Percentiles rank a stretch among this genome's conserved stretches.
phyloP scores from a whole-genome alignment of 2,888 invertebrate genomes.

The Belgica antarctica region DNA sequence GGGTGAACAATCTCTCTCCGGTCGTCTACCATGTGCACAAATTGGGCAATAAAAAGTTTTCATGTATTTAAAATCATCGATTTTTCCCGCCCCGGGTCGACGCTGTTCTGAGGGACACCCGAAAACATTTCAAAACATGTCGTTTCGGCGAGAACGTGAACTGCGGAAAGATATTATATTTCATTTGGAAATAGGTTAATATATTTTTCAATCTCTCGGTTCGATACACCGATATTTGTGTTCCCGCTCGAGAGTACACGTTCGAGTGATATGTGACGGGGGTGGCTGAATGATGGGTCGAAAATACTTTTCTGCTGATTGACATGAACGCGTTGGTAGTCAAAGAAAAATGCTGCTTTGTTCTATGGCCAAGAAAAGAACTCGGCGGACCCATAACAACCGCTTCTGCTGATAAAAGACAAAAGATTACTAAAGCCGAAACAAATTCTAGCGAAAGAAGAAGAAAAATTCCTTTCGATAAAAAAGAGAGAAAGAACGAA shows the following conservation, averaged over 20 bases:
- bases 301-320: slow-evolving; percentile 3
- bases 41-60: not conserved
- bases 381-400: not conserved
- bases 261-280: slow-evolving; percentile 25
- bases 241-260: not conserved
- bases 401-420: slow-evolving; percentile 23
- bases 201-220: not conserved
- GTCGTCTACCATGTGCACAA: not conserved
- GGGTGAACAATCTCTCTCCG: not conserved
- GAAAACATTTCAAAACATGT: slow-evolving; percentile 15
- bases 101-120: slow-evolving; percentile 4
- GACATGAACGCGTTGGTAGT: slow-evolving; percentile 7
- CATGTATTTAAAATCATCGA: slow-evolving; percentile 30
- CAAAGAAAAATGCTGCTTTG: not conserved
- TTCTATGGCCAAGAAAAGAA: not conserved
- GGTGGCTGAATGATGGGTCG: slow-evolving; percentile 1
- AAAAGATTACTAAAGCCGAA: slow-evolving; percentile 19
- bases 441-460: not conserved
- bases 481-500: not conserved
- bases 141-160: not conserved
- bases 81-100: not conserved
- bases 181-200: slow-evolving; percentile 41
- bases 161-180: slow-evolving; percentile 35
- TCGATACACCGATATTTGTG: slow-evolving; percentile 11
- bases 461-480: slow-evolving; percentile 22